These are phyloP conservation scores for Trichogramma evanescens DNA, from an alignment of 2,888 invertebrate genomes.

Conservation along the genomic window DNA sequence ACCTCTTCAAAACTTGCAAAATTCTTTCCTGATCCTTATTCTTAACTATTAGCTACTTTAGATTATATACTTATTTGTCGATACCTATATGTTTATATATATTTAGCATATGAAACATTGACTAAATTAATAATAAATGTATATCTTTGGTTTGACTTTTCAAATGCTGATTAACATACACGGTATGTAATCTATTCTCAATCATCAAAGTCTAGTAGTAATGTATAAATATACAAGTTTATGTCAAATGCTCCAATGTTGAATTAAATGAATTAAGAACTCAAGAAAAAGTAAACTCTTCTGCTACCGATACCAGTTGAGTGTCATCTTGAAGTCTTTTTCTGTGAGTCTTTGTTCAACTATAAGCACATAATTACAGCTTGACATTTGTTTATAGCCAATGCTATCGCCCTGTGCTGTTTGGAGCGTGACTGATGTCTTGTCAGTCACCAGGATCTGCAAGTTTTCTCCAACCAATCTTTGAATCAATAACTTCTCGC, in stretches of 20 bases:
- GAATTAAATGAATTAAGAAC: slow-evolving; percentile 15
- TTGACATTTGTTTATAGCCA: slow-evolving; percentile 28
- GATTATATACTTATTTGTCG: slow-evolving; percentile 2
- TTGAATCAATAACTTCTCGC: slow-evolving; percentile 40
- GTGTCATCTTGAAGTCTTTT: slow-evolving; percentile 39
- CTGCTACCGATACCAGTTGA: slow-evolving; percentile 46
- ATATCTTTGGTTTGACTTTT: slow-evolving; percentile 21
- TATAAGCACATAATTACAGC: slow-evolving; percentile 16
- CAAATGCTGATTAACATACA: slow-evolving; percentile 19
- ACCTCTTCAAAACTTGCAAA: background rate
- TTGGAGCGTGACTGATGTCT: slow-evolving; percentile 31
- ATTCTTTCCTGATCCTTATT: slow-evolving; percentile 10
- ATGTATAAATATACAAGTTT: background rate
- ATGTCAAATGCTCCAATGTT: slow-evolving; percentile 18
- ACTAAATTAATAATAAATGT: slow-evolving; percentile 16
- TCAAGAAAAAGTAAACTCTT: slow-evolving; percentile 32
- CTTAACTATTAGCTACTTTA: too few species aligned
- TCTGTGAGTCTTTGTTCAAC: slow-evolving; percentile 25
- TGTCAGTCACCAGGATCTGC: slow-evolving; percentile 60
- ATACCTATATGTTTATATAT: slow-evolving; percentile 4
- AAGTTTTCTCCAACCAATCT: slow-evolving; percentile 48
- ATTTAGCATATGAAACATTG: slow-evolving; percentile 2
- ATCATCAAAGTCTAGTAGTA: slow-evolving; percentile 15
- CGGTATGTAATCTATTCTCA: slow-evolving; percentile 7
- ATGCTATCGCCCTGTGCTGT: slow-evolving; percentile 42